Percentiles rank a stretch among this genome's conserved stretches.
These are phyloP conservation scores for Sesamia inferens DNA, from an alignment of 2,888 invertebrate genomes.

Conservation along the genomic window DNA sequence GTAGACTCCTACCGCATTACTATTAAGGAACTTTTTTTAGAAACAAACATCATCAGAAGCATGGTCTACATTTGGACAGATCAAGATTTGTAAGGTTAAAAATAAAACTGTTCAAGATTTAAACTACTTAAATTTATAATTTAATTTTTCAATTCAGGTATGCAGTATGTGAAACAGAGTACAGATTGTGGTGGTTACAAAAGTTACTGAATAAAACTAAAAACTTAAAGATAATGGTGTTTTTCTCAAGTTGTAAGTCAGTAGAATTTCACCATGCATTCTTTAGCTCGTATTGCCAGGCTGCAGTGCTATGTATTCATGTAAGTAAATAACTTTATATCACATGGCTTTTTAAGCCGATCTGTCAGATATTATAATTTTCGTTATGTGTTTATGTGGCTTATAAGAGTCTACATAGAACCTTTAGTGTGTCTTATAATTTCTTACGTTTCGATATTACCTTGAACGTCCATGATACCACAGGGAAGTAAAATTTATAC, in stretches of 20 bases:
- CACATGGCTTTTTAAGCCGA: background rate
- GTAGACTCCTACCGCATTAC: background rate
- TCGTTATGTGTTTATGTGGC: too few species aligned
- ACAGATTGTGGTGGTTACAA: constrained; percentile 97
- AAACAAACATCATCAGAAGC: too few species aligned
- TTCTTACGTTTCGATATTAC: background rate
- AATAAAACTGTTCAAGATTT: background rate
- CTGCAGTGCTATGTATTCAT: constrained; percentile 97
- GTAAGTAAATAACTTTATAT: constrained; percentile 89
- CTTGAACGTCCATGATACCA: background rate
- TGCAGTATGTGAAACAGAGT: constrained; percentile 97
- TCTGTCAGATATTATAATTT: background rate
- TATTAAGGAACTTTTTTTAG: too few species aligned
- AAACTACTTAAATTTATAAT: background rate
- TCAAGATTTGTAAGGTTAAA: background rate
- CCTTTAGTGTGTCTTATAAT: too few species aligned
- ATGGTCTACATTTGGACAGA: background rate
- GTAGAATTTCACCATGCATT: constrained; percentile 98
- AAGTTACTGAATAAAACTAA: constrained; percentile 98
- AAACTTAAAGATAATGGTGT: constrained; percentile 98
- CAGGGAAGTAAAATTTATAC: background rate
- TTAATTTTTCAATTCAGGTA: constrained; percentile 90
- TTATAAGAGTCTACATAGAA: background rate
- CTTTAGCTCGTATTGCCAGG: constrained; percentile 96
- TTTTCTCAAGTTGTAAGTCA: constrained; percentile 99